These are phyloP conservation scores for Aspiorhynchus laticeps DNA, from an alignment of 2,113 vertebrate genomes.

Conservation along the genomic window DNA sequence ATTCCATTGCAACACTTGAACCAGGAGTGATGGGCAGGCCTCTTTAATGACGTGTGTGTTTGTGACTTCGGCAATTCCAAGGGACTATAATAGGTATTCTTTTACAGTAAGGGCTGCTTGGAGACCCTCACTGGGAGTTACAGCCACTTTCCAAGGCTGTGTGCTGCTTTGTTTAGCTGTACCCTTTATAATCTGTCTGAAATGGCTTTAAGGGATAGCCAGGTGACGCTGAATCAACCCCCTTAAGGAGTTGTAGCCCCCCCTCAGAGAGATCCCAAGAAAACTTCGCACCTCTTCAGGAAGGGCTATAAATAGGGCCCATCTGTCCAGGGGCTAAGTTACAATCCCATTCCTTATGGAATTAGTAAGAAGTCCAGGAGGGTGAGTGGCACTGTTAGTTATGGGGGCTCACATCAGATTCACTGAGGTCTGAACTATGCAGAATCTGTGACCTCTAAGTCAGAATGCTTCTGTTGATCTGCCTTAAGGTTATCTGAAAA, in stretches of 20 bases:
- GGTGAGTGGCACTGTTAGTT: not conserved
- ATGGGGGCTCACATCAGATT: slow-evolving; percentile 25
- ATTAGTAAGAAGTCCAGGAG: slow-evolving; percentile 28
- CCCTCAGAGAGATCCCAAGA: slow-evolving; percentile 76
- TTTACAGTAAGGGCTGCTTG: not conserved
- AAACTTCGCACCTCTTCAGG: slow-evolving; percentile 77
- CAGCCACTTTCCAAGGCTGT: slow-evolving; percentile 56
- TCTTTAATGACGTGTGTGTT: not conserved
- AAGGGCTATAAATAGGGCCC: slow-evolving; percentile 77
- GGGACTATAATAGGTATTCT: slow-evolving; percentile 41
- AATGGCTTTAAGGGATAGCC: slow-evolving; percentile 55
- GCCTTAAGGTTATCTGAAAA: slow-evolving; percentile 35
- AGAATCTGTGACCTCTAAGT: slow-evolving; percentile 39
- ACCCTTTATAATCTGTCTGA: slow-evolving; percentile 63
- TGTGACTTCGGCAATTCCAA: slow-evolving; percentile 17
- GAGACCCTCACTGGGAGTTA: not conserved
- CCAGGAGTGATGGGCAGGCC: not conserved
- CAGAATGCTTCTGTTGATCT: slow-evolving; percentile 17
- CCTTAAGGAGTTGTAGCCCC: slow-evolving; percentile 75
- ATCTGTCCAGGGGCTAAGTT: slow-evolving; percentile 80
- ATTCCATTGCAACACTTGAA: not conserved
- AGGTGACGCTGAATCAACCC: slow-evolving; percentile 65
- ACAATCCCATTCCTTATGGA: slow-evolving; percentile 76
- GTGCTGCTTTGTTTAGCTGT: slow-evolving; percentile 72
- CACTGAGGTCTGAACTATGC: slow-evolving; percentile 16